These are phyloP conservation scores for Mus pahari DNA, from an alignment of 2,113 vertebrate genomes.

Conservation along the genomic window DNA sequence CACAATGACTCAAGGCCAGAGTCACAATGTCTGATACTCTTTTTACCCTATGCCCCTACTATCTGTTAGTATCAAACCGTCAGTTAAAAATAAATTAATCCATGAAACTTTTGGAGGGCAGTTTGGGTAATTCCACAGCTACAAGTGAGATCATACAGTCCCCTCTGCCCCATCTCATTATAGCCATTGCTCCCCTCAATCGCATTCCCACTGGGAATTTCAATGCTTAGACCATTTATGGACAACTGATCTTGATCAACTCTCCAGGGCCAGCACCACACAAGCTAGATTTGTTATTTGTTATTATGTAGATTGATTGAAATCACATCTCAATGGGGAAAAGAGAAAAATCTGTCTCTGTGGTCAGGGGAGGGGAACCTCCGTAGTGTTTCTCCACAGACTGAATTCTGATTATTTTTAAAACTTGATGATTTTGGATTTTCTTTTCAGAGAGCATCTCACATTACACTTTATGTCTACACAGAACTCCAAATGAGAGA, in stretches of 20 bases:
- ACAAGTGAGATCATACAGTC: not conserved
- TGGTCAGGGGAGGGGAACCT: not conserved
- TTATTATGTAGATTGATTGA: not conserved
- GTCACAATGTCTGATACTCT: not conserved
- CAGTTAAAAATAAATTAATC: not conserved
- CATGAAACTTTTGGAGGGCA: not conserved
- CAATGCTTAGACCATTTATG: too few species aligned
- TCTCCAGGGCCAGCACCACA: too few species aligned
- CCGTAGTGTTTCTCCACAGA: not conserved
- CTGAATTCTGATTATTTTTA: not conserved
- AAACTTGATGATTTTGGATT: not conserved
- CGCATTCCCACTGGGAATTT: not conserved
- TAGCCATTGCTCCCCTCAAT: fast-evolving
- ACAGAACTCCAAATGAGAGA: too few species aligned
- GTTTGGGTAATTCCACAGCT: not conserved
- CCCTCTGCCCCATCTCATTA: not conserved
- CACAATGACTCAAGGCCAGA: not conserved
- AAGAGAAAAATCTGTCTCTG: not conserved
- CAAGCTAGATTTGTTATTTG: too few species aligned
- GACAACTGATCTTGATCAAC: too few species aligned
- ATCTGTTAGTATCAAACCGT: not conserved
- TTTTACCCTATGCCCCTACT: too few species aligned
- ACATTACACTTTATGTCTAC: not conserved
- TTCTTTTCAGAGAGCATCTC: not conserved
- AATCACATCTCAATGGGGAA: not conserved